A percentile compares a stretch with the other conserved stretches of the same genome.
phyloP scores from a whole-genome alignment of 2,888 invertebrate species.

The Patella pellucida region DNA sequence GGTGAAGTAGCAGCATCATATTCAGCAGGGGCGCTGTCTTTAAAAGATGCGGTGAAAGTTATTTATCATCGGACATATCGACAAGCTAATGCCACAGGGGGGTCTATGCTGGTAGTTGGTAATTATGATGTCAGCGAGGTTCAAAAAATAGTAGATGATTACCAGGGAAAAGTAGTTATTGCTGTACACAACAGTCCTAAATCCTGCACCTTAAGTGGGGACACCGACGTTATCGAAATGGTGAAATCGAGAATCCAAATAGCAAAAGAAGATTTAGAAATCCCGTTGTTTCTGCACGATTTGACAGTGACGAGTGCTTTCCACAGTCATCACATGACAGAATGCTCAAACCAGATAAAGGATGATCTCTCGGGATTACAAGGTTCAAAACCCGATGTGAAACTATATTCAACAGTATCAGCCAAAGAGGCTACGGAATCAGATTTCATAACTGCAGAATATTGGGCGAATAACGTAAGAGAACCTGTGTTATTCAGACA shows the following conservation, averaged over 20 bases:
- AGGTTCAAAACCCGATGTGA: background rate
- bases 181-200: conserved; percentile 41
- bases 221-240: conserved; percentile 26
- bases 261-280: conserved; percentile 10
- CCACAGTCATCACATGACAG: conserved; percentile 31
- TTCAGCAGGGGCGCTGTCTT: conserved; percentile 35
- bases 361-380: background rate
- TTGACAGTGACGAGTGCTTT: conserved; percentile 29
- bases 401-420: conserved; percentile 27
- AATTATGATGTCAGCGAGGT: conserved; percentile 32
- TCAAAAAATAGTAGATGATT: conserved; percentile 25
- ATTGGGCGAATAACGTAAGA: conserved; percentile 34
- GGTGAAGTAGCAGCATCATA: conserved; percentile 53
- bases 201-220: conserved; percentile 45
- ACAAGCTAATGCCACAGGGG: conserved; percentile 32
- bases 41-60: conserved; percentile 42
- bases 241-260: conserved; percentile 20
- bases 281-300: conserved; percentile 13
- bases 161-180: conserved; percentile 26
- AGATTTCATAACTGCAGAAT: conserved; percentile 14
- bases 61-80: conserved; percentile 42
- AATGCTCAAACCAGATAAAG: conserved; percentile 14
- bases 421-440: background rate
- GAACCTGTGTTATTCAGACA: conserved; percentile 26
- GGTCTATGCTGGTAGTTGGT: conserved; percentile 43